Evolutionary conservation across 2,888 invertebrate species (phyloP), one percentile per base, ranked within the genome.

Genomic region (Dichetophora obliterata): DNA sequence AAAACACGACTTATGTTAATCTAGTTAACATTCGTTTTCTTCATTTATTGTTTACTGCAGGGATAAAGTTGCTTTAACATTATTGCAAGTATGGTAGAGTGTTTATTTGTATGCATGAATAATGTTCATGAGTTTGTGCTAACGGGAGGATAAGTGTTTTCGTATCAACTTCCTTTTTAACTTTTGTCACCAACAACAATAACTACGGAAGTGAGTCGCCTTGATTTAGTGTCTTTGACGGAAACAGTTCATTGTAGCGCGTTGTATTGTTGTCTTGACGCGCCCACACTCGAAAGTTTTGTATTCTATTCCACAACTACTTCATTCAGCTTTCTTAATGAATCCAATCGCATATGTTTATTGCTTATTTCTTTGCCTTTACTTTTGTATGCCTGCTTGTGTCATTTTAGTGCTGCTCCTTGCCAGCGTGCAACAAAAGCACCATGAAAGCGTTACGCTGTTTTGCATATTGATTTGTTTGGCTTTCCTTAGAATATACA

Each of bases 271-370:
- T 43, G 11, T 54, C 22, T 54, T 9, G 22, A 54, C 19, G 19
- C 19, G n/a, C 54, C n/a, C 54, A 19, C 22, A 22, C 54, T 19
- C 54, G 8, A 8, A 0, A 1, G 22, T 8, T 19, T 8, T 54
- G 22, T 22, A n/a, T n/a, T n/a, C 54, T 22, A 19, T 19, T 16
- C 19, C 54, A n/a, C 54, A 19, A 19, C 54, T 9, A n/a, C 22
- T 22, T n/a, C 54, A 78, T 82, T 85, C 86, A 84, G 86, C 84
- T 85, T 85, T 85, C 84, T 83, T 85, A 86, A 87, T 88, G 87
- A 88, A 87, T 86, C 86, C 87, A 87, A 88, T 88, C 87, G 88
- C 85, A 84, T 87, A 86, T 87, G 85, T 86, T 88, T 85, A 86
- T 86, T 86, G 86, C 86, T 86, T 85, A 86, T 85, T 86, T 84